Evolutionary conservation across 1,140 invertebrate species (phyloP), one percentile per base, ranked within the genome.

Genomic region (Odontomachus brunneus): DNA sequence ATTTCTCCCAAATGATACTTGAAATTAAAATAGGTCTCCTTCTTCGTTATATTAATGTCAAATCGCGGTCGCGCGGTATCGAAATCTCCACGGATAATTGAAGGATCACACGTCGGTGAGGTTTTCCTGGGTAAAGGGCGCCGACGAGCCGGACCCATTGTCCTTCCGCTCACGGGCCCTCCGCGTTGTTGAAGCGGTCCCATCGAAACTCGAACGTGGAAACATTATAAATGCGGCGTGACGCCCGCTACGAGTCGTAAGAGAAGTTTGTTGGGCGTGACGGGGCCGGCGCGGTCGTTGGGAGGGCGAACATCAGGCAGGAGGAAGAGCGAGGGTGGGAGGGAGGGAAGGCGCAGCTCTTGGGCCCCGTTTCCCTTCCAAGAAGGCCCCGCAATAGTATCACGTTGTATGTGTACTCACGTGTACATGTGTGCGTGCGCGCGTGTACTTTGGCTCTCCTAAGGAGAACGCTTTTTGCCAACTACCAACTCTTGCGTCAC

Each of bases 191-290:
- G 62, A 72, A 84, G 87, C 60, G 85, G 82, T 89, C 88, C 91
- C 89, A 88, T 91, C 89, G 89, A 92, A 92, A 92, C 89, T 92
- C 88, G 88, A 93, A 93, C 92, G 92, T 93, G 92, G 92, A 94
- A 93, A 94, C 92, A 93, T 93, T 93, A 94, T 92, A 93, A 93
- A 93, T 93, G 92, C 90, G 90, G 88, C 92, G 92, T 93, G 93
- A 93, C 91, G 90, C 89, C 87, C 82, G 86, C 81, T 89, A 82
- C 85, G 78, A 84, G 75, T 83, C 85, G 84, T 81, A 88, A 84
- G 88, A 88, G 88, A 90, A 91, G 90, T 93, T 91, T 84, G 90
- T 91, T 93, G 93, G 93, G 93, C 93, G 93, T 94, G 92, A 93
- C 93, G 91, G 88, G 87, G 89, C 88, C 89, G 88, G 89, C 85